Evolutionary conservation across 2,888 invertebrate species (phyloP).

Genomic region (Troglohyphantes excavatus): DNA sequence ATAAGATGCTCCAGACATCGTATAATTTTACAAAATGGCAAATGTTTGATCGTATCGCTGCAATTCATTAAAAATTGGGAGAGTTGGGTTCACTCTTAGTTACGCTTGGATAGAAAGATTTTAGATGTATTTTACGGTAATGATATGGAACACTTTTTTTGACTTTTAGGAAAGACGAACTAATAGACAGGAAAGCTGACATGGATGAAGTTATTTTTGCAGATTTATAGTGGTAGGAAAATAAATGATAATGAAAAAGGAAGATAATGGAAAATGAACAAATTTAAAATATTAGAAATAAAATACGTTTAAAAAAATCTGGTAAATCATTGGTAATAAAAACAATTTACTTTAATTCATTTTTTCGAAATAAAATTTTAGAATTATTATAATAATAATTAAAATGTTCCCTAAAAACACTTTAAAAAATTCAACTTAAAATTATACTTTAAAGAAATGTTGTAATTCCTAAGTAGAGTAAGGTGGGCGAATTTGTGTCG

Average conservation of each 20-base stretch:
- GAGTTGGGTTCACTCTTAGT: not conserved
- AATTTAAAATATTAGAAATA: not conserved
- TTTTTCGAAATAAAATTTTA: too few species aligned
- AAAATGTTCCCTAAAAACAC: too few species aligned
- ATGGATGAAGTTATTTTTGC: not conserved
- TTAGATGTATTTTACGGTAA: not conserved
- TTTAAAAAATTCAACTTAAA: not conserved
- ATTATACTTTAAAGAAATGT: not conserved
- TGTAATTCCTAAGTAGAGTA: not conserved
- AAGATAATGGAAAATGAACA: not conserved
- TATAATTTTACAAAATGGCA: conserved; percentile 52
- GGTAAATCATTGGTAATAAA: too few species aligned
- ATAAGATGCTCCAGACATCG: not conserved
- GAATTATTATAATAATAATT: too few species aligned
- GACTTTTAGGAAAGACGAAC: not conserved
- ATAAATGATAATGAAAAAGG: not conserved
- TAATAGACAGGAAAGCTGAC: not conserved
- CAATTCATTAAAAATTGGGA: conserved; percentile 39
- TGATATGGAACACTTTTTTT: not conserved
- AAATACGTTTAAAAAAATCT: too few species aligned
- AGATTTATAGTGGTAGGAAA: not conserved
- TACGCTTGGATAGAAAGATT: not conserved
- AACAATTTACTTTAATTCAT: too few species aligned
- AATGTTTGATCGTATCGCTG: conserved; percentile 36
- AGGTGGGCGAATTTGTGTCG: not conserved